phyloP scores from a whole-genome alignment of 2,888 invertebrate species.

The Acronicta aceris region DNA sequence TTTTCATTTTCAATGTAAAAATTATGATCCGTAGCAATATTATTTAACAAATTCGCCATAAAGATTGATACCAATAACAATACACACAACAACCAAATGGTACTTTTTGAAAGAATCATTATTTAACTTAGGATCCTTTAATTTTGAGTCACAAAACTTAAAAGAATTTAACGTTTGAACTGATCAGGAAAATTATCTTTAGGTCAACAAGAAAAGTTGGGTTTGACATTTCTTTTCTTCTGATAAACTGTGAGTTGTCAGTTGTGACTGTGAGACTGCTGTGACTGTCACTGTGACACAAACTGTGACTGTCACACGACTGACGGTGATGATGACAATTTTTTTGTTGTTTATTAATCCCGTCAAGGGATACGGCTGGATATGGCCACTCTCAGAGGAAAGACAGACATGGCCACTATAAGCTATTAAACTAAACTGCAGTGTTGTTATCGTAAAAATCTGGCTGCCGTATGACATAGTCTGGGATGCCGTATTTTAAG shows the following conservation, averaged over 20 bases:
- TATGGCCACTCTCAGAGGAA: too few species aligned
- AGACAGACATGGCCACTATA: too few species aligned
- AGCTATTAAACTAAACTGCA: too few species aligned
- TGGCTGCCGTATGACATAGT: too few species aligned
- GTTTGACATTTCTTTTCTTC: constrained; percentile 38
- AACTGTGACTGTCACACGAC: too few species aligned
- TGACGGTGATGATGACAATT: too few species aligned
- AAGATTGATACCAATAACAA: constrained; percentile 91
- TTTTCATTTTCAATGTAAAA: constrained; percentile 75
- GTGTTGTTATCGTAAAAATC: too few species aligned
- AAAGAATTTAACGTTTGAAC: constrained; percentile 35
- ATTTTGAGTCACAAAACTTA: constrained; percentile 35
- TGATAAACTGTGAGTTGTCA: background rate
- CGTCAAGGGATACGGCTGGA: too few species aligned
- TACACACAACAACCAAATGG: constrained; percentile 89
- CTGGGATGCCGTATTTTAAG: too few species aligned
- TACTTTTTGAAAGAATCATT: constrained; percentile 91
- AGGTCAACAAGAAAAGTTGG: constrained; percentile 40
- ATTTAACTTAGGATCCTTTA: constrained; percentile 20
- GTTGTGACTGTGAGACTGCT: too few species aligned
- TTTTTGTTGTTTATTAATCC: too few species aligned
- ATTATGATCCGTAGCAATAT: constrained; percentile 90
- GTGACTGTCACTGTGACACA: too few species aligned
- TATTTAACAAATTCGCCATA: constrained; percentile 91
- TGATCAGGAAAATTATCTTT: constrained; percentile 32